phyloP scores from a whole-genome alignment of 2,113 vertebrate species.

The Phycodurus eques region DNA sequence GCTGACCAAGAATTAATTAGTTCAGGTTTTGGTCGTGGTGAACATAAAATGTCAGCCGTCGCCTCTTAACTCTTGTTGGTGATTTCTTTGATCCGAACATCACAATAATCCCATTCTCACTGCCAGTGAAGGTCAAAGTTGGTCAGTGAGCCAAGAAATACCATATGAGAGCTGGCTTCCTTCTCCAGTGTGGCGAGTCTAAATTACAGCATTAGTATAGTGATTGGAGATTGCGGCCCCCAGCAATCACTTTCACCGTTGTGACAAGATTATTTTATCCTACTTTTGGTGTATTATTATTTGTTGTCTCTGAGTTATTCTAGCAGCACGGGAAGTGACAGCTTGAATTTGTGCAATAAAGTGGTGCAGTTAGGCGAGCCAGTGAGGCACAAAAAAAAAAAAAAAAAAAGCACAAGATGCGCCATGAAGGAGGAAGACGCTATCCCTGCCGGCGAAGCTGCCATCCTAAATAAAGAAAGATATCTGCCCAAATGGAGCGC shows the following conservation, averaged over 20 bases:
- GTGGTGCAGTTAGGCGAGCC: conserved; percentile 91
- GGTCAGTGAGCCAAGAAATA: conserved; percentile 99
- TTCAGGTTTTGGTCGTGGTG: conserved; percentile 77
- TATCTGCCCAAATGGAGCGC: conserved; percentile 82
- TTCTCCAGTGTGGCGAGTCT: conserved; percentile 89
- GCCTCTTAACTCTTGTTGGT: conserved; percentile 87
- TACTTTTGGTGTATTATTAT: conserved; percentile 99
- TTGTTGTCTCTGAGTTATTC: conserved; percentile 99
- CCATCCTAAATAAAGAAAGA: conserved; percentile 76
- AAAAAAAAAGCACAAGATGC: conserved; percentile 65
- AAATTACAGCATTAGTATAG: conserved; percentile 99
- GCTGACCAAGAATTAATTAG: conserved; percentile 85
- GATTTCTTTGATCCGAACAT: conserved; percentile 89
- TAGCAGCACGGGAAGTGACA: conserved; percentile 98
- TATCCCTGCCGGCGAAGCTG: conserved; percentile 70
- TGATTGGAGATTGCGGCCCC: conserved; percentile 93
- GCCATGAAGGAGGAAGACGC: conserved; percentile 74
- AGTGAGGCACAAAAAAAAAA: conserved; percentile 86
- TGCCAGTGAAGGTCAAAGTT: conserved; percentile 97
- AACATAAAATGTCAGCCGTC: conserved; percentile 82
- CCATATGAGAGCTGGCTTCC: conserved; percentile 97
- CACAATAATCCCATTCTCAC: conserved; percentile 89
- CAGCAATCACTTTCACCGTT: conserved; percentile 97
- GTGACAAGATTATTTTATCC: conserved; percentile 99
- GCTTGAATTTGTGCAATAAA: conserved; percentile 99